Conservation (phyloP, 2,888 invertebrate species). For the Caenorhabditis doughertyi region DNA sequence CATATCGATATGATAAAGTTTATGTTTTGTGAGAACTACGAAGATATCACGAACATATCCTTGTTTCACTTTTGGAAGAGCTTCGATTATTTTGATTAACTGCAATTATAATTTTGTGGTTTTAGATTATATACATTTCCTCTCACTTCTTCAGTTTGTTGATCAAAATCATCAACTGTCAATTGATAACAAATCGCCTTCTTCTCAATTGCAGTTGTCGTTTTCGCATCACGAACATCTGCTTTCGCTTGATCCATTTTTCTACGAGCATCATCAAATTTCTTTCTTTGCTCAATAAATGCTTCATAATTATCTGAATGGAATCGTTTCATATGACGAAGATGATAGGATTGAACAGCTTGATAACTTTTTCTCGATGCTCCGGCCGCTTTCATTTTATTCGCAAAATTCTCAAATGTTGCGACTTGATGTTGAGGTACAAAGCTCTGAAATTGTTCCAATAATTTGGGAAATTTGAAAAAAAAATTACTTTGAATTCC, state of each 20-base stretch:
- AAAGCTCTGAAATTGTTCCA: not conserved
- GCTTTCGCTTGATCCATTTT: conserved; percentile 73
- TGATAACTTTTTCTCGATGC: conserved; percentile 24
- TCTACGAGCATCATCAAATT: conserved; percentile 56
- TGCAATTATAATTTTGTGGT: conserved; percentile 28
- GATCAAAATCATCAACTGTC: conserved; percentile 73
- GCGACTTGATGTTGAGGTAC: conserved; percentile 14
- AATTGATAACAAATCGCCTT: conserved; percentile 72
- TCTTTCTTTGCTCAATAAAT: conserved; percentile 40
- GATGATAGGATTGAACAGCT: conserved; percentile 7
- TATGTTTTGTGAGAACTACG: conserved; percentile 52
- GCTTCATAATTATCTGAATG: conserved; percentile 7
- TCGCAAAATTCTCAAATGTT: conserved; percentile 30
- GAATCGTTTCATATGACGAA: conserved; percentile 29
- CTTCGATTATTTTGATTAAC: conserved; percentile 64
- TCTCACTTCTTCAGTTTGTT: conserved; percentile 58
- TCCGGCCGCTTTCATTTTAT: conserved; percentile 14
- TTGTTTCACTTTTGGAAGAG: conserved; percentile 49
- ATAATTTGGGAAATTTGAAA: not conserved
- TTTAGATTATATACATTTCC: not conserved
- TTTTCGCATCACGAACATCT: conserved; percentile 73
- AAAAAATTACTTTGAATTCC: conserved; percentile 40
- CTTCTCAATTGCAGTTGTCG: conserved; percentile 75
- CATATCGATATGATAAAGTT: conserved; percentile 58
- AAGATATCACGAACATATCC: conserved; percentile 50